Evolutionary conservation across 2,888 invertebrate species (phyloP), one percentile per base, ranked within the genome.

Genomic region (Orchesella flavescens): DNA sequence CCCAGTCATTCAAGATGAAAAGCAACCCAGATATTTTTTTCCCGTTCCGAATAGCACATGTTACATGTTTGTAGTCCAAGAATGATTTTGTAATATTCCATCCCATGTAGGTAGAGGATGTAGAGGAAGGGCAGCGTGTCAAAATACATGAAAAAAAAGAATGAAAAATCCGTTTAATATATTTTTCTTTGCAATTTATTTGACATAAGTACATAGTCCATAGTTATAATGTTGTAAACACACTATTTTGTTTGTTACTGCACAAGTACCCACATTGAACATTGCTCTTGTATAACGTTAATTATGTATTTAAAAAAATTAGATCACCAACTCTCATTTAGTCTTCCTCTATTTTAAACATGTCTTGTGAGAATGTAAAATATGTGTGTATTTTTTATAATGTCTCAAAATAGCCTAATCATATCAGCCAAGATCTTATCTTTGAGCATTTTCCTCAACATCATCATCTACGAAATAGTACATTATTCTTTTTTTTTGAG

Each of bases 91-190:
- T 13, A 46, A 63, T 49, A 65, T 21, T 57, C 53, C 55, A 34
- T 21, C 12, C 44, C 21, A 19, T 21, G 46, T 68, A 44, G 46
- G 44, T 5, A 66, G 43, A 19, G 53, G 23, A 66, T 19, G 66
- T 59, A 44, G 17, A 66, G 66, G 66, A 66, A 66, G 66, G 74
- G 23, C 65, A 66, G 24, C 66, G 66, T 76, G 66, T 66, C 23
- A 66, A 66, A 55, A 66, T 55, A 55, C 76, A 76, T 76, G 66
- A 76, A 76, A 69, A 44, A 66, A 55, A 24, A 76, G 53, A 76
- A 43, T 59, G 61, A 43, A 66, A 55, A 76, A 66, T 53, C 21
- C 57, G 66, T 66, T 66, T 76, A 49, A 76, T 21, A n/a, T 65
- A 15, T 34, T 43, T 65, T 34, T n/a, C 15, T 65, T n/a, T 53